Evolutionary conservation across 2,113 vertebrate species (phyloP), one percentile per base, ranked within the genome.

Genomic region (Echinops telfairi): DNA sequence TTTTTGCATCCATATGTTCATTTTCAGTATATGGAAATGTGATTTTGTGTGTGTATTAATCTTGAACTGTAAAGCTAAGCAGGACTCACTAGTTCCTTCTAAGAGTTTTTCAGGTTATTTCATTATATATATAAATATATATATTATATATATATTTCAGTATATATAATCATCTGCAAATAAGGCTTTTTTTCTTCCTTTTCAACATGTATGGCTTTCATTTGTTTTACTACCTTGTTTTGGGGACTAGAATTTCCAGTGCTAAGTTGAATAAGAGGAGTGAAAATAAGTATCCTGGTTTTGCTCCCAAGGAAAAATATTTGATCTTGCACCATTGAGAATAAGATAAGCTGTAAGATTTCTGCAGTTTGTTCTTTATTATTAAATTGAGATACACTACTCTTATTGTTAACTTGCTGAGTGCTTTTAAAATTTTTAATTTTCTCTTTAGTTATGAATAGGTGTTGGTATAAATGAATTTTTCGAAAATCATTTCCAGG

Each of bases 391-490:
- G 14, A 4, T 81, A 10, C 23, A 71, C 12, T 83, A 22, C 27
- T 22, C 29, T 91, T 38, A 85, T 68, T 77, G 89, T 70, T 70
- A 86, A 64, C 36, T 73, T 82, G 5, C 33, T 81, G 60, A n/a
- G 20, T 71, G 36, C 2, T 58, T n/a, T 38, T 22, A 83, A 53
- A 53, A 12, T 53, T 11, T 53, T 53, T 53, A 53, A 33, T 73
- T 27, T 38, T 19, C 6, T 62, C 73, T 83, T 82, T 73, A n/a
- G 38, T 29, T n/a, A 76, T n/a, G 2, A 79, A 38, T 83, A 14
- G 2, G 1, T 71, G 43, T 53, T 83, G 12, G 0, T 4, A 40
- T 62, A 75, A 75, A 70, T 25, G 3, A 9, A 33, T 57, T 62
- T 78, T 78, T 70, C 40, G 43, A 31, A 73, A 83, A 2, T 9